Percentiles rank a stretch among this genome's conserved stretches.
Evolutionary conservation across 2,888 invertebrate genomes (phyloP).

Genomic region (Philereme transversata): DNA sequence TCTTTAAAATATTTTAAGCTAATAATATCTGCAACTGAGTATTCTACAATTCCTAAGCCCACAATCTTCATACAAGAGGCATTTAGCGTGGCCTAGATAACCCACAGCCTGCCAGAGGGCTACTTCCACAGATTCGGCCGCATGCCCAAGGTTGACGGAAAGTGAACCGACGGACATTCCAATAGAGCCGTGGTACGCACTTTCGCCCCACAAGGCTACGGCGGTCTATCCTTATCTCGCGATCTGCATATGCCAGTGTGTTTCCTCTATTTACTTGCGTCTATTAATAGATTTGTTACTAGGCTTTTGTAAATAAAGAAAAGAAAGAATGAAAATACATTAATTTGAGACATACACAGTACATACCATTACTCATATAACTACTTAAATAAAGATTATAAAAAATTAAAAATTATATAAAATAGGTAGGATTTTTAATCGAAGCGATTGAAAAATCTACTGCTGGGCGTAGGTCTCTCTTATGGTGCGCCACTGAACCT

Average conservation of each 20-base stretch:
- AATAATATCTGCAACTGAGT: neutral
- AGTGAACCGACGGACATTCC: conserved; percentile 70
- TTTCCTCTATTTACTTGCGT: conserved; percentile 20
- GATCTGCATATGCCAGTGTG: conserved; percentile 36
- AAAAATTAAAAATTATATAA: no score
- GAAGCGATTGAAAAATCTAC: no score
- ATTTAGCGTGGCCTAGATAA: conserved; percentile 39
- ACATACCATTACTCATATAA: no score
- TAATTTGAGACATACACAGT: no score
- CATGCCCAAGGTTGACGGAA: conserved; percentile 59
- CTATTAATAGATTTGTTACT: neutral
- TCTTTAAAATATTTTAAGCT: no score
- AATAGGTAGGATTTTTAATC: no score
- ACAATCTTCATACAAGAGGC: conserved; percentile 36
- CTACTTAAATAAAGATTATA: no score
- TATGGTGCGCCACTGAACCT: no score
- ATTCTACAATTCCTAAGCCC: conserved; percentile 9
- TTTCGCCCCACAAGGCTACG: conserved; percentile 72
- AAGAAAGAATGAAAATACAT: no score
- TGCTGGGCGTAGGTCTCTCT: no score
- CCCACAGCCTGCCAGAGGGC: conserved; percentile 32
- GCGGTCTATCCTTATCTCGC: conserved; percentile 30
- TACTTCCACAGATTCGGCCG: conserved; percentile 56
- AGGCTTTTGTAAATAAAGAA: no score
- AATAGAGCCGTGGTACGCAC: conserved; percentile 53